Base-by-base conservation (phyloP, 2,888 invertebrate species). In the Sinopyrophorus schimmeli region DNA sequence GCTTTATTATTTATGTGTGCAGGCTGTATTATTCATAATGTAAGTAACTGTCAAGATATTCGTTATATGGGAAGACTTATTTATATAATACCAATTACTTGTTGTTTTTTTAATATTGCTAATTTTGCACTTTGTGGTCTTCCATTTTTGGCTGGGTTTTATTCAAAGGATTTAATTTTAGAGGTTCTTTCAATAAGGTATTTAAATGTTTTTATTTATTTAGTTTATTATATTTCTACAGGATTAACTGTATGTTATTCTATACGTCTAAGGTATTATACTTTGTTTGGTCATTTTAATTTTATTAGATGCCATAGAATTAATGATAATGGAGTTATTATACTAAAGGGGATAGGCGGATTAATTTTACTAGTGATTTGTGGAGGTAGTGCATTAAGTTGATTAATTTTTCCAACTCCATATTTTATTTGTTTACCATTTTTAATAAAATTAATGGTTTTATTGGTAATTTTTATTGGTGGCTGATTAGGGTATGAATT, bases 1-100 rank as follows among this genome's bases (percentile, higher is more conserved):
- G 84, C 86, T 76, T 58, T 58, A 38, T 61, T 84, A 82, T 79
- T 84, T n/a, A 79, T 85, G 65, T 84, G 84, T 77, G 82, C 84
- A 0, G 87, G 87, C 0, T 72, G 77, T 38, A 75, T 86, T 73
- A 86, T 87, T 79, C 83, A 84, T 76, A 76, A 76, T 68, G 76
- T 80, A 68, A 70, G 67, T 59, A 77, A 81, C 75, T 76, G 65
- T 63, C 86, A 87, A 69, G 85, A 86, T 81, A 81, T 84, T 77
- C 85, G 85, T 2, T 74, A 61, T 71, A 79, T 83, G 60, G 80
- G 81, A 0, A 70, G 75, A 0, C 61, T 82, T 64, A 69, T 74
- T 48, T 58, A 66, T 38, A 71, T 72, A 64, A 72, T 80, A 61
- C 80, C 80, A 60, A 69, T 79, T 64, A 78, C 78, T 64, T 85